Conservation (phyloP, 2,797 vertebrate species). For the Sandelia bainsii region DNA sequence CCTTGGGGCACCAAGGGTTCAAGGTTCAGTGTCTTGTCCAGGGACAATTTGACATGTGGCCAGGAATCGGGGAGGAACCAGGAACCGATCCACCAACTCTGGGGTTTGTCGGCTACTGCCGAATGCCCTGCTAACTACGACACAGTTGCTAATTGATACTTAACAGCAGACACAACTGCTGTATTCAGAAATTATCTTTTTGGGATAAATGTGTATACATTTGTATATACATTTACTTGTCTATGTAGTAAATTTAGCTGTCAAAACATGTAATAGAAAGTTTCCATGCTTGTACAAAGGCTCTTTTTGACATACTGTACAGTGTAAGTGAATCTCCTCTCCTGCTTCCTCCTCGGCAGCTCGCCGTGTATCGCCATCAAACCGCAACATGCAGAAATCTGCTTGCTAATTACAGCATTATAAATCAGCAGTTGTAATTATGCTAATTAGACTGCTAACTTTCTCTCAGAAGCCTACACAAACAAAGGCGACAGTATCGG, state of each 20-base stretch:
- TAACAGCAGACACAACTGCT: neutral
- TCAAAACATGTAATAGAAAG: constrained; percentile 5
- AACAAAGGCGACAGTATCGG: constrained; percentile 80
- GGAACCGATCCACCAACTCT: too few species aligned
- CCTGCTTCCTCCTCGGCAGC: constrained; percentile 21
- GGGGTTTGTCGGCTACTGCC: too few species aligned
- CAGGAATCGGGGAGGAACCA: too few species aligned
- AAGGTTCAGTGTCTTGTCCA: too few species aligned
- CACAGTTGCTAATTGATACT: too few species aligned
- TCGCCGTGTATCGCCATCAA: constrained; percentile 56
- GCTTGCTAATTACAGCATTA: constrained; percentile 79
- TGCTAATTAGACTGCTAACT: constrained; percentile 83
- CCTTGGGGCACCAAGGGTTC: too few species aligned
- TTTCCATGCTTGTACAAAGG: constrained; percentile 26
- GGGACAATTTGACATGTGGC: too few species aligned
- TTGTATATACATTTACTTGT: neutral
- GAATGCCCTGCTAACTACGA: too few species aligned
- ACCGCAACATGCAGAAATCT: constrained; percentile 64
- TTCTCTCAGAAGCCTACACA: constrained; percentile 82
- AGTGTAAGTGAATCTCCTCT: constrained; percentile 45
- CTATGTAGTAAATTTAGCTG: neutral
- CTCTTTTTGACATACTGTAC: constrained; percentile 33
- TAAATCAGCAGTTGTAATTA: constrained; percentile 85
- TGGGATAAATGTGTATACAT: too few species aligned
- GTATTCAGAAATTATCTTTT: neutral